Conservation (phyloP, 2,888 invertebrate species). For the Hypsopygia costalis region DNA sequence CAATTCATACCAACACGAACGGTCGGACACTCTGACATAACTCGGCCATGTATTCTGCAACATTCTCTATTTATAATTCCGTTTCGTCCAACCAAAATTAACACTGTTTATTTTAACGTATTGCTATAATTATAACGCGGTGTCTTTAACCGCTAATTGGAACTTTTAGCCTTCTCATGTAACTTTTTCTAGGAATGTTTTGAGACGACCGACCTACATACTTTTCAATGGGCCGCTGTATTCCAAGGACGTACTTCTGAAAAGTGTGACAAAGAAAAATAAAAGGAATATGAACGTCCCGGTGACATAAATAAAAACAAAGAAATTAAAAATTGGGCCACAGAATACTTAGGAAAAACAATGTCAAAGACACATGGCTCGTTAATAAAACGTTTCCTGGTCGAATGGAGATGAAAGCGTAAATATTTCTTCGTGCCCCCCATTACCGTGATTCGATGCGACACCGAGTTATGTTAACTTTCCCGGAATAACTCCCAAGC, state of each 20-base stretch:
- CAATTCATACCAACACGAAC: conserved; percentile 30
- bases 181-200: conserved; percentile 21
- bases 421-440: conserved; percentile 42
- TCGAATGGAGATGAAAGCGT: conserved; percentile 48
- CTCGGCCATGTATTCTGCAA: conserved; percentile 75
- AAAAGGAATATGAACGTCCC: conserved; percentile 28
- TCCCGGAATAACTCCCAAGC: conserved; percentile 23
- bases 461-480: conserved; percentile 22
- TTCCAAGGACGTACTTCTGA: conserved; percentile 47
- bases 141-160: conserved; percentile 76
- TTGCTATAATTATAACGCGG: conserved; percentile 61
- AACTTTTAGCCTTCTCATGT: conserved; percentile 39
- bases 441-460: conserved; percentile 31
- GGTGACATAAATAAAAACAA: conserved; percentile 40
- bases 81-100: conserved; percentile 62
- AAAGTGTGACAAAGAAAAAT: conserved; percentile 24
- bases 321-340: conserved; percentile 40
- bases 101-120: conserved; percentile 57
- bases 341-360: conserved; percentile 23
- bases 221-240: conserved; percentile 19
- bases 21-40: conserved; percentile 64
- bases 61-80: conserved; percentile 58
- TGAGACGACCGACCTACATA: conserved; percentile 15
- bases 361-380: conserved; percentile 31
- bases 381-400: conserved; percentile 56